Percentiles rank a stretch among this genome's conserved stretches.
phyloP scores from a whole-genome alignment of 2,797 vertebrate species.

The Neosalanx taihuensis region DNA sequence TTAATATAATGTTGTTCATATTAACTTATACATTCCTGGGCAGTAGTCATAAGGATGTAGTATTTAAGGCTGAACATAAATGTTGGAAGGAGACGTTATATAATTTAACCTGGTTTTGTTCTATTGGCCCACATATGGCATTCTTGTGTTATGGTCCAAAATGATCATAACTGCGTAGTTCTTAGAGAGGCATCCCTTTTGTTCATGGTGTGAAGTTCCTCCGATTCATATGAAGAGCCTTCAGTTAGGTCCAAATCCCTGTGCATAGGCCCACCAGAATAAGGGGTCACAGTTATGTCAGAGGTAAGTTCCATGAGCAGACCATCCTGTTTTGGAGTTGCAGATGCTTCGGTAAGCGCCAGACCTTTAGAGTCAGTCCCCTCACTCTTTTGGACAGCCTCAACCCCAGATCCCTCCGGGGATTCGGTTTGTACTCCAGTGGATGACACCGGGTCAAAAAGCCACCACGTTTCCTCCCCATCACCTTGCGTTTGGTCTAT shows the following conservation, averaged over 20 bases:
- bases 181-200: not conserved
- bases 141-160: not conserved
- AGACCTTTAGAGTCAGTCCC: not conserved
- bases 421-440: not conserved
- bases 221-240: not conserved
- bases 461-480: slow-evolving; percentile 5
- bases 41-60: not conserved
- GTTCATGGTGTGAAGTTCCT: not conserved
- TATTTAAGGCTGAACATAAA: slow-evolving; percentile 3
- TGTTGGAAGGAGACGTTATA: not conserved
- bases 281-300: not conserved
- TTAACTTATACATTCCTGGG: not conserved
- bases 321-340: not conserved
- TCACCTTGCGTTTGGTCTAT: not conserved
- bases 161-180: not conserved
- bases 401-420: slow-evolving; percentile 4
- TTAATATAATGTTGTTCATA: not conserved
- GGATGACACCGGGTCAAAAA: not conserved
- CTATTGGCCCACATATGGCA: not conserved
- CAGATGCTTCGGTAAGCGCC: not conserved
- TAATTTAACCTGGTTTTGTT: not conserved
- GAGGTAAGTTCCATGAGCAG: not conserved
- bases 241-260: slow-evolving; percentile 1
- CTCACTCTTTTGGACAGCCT: not conserved
- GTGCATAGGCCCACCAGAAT: not conserved